Evolutionary conservation across 2,888 invertebrate genomes (phyloP).

Genomic region (Noctua janthe): DNA sequence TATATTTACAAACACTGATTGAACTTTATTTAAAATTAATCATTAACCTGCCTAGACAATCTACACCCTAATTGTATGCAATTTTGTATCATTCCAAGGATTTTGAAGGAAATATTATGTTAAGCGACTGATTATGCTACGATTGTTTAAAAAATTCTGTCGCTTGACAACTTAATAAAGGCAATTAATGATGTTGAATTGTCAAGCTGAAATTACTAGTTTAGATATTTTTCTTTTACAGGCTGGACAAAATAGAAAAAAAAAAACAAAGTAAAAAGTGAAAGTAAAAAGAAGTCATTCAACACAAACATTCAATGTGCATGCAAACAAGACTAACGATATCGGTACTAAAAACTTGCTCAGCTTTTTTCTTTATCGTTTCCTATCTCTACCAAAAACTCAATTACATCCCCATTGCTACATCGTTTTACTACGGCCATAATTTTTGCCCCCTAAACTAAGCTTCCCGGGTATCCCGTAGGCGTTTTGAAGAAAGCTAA

Average conservation of each 20-base stretch:
- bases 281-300: not conserved
- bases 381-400: not conserved
- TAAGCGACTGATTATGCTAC: too few relatives aligned
- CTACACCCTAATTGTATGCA: not conserved
- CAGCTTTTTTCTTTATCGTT: not conserved
- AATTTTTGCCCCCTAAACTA: constrained; percentile 8
- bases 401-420: not conserved
- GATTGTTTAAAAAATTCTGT: not conserved
- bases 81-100: not conserved
- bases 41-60: not conserved
- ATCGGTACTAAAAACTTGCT: not conserved
- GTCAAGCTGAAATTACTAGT: not conserved
- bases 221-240: not conserved
- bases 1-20: not conserved
- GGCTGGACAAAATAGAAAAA: not conserved
- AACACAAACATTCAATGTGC: not conserved
- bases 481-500: constrained; percentile 12
- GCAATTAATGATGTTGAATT: not conserved
- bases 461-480: not conserved
- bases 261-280: not conserved
- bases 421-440: not conserved
- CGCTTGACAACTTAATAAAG: not conserved
- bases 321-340: not conserved
- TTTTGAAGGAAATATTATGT: not conserved
- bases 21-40: not conserved